Evolutionary conservation across 2,113 vertebrate species (phyloP), one percentile per base, ranked within the genome.

Genomic region (Tretioscincus oriximinensis): DNA sequence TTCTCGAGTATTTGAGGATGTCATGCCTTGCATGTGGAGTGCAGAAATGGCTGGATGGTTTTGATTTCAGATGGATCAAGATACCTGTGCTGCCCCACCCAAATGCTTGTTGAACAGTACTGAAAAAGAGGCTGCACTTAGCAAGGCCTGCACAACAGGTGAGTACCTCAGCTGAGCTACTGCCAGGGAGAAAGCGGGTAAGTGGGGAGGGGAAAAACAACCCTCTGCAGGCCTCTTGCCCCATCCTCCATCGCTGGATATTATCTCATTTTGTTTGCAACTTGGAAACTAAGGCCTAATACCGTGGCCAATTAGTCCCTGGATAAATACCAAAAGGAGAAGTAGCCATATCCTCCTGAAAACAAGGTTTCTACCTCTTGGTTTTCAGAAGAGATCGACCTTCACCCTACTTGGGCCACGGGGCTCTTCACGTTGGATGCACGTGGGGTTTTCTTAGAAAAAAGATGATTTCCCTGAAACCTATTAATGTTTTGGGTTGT

Each of bases 51-150:
- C 28, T 28, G 41, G 69, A 61, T 7, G 2, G 1, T 69, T 82
- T 16, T 76, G 20, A 70, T 76, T 82, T 76, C 66, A 82, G 66
- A 3, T 49, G 21, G 66, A 76, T 21, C 12, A 61, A 5, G 66
- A 76, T n/a, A 63, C 3, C 29, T 76, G 76, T 31, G 70, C n/a
- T 1, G 35, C 76, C 58, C 80, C 80, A 70, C 65, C 65, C 1
- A 61, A 82, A 14, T 9, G 49, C 11, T 35, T 82, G 54, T 12
- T 21, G 20, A 76, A 76, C 41, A 31, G n/a, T 63, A 66, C 51
- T 10, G 66, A 82, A 76, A 70, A 76, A 2, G 54, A 76, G 65
- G 65, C 66, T 49, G 41, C n/a, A 21, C 54, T 76, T 76, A 18
- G 20, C 80, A 76, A 45, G 31, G 24, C 54, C 9, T 51, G 31